These are phyloP conservation scores for Archocentrus centrarchus DNA, from an alignment of 2,113 vertebrate species.

Conservation along the genomic window DNA sequence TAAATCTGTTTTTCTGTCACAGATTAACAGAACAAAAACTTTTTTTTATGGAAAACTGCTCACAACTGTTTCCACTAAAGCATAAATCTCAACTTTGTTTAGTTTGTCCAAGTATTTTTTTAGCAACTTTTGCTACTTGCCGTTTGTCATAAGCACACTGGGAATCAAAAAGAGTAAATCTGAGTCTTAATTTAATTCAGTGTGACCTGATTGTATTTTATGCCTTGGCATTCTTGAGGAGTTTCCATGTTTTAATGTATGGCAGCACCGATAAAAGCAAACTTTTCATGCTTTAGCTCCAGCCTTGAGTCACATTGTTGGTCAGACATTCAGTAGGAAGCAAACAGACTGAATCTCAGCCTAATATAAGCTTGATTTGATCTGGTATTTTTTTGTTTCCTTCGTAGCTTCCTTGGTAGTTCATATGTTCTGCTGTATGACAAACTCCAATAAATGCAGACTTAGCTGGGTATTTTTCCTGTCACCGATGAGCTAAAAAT, in stretches of 20 bases:
- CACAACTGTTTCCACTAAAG: background rate
- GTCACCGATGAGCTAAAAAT: background rate
- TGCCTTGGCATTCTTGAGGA: background rate
- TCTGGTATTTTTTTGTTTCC: no score
- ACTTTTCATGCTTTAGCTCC: background rate
- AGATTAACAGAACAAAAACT: background rate
- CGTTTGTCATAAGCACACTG: background rate
- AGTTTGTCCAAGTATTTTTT: background rate
- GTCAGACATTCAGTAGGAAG: no score
- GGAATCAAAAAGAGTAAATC: background rate
- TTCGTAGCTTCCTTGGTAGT: no score
- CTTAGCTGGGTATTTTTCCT: no score
- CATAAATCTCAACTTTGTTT: background rate
- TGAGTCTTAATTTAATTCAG: background rate
- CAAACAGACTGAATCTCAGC: no score
- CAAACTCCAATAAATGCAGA: no score
- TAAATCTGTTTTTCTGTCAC: conserved; percentile 2
- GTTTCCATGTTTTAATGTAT: background rate
- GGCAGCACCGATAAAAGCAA: background rate
- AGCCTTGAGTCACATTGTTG: no score
- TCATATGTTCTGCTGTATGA: no score
- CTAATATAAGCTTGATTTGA: no score
- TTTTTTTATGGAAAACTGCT: conserved; percentile 2
- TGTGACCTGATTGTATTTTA: background rate
- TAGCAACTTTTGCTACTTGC: background rate